These are phyloP conservation scores for Tetranychus truncatus DNA, from an alignment of 2,888 invertebrate species.

Conservation along the genomic window DNA sequence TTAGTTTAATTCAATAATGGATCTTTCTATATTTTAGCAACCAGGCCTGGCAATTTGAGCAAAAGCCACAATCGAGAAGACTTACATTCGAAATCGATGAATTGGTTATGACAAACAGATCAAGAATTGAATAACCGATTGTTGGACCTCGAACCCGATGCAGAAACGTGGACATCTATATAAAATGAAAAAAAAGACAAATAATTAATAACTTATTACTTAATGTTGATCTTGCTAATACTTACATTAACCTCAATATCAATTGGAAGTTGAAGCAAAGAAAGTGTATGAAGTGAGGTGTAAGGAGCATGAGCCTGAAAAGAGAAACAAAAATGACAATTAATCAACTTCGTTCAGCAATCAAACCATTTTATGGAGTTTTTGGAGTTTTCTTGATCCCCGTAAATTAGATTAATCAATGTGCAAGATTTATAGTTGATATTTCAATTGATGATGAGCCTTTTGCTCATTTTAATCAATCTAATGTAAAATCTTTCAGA, in stretches of 20 bases:
- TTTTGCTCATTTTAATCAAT: too few relatives aligned
- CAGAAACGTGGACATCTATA: slow-evolving; percentile 22
- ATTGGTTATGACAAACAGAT: slow-evolving; percentile 24
- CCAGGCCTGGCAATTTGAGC: not conserved
- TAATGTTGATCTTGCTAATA: not conserved
- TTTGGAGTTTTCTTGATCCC: too few relatives aligned
- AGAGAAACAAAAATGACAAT: not conserved
- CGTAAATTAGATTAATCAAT: too few relatives aligned
- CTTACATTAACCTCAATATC: slow-evolving; percentile 24
- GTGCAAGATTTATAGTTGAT: too few relatives aligned
- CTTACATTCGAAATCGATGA: slow-evolving; percentile 24
- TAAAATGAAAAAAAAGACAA: not conserved
- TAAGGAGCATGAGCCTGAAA: slow-evolving; percentile 23
- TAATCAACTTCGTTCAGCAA: not conserved
- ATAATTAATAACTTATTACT: not conserved
- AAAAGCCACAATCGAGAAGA: not conserved
- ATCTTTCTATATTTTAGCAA: not conserved
- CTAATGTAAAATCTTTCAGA: too few relatives aligned
- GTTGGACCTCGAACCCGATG: slow-evolving; percentile 24
- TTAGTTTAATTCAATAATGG: not conserved
- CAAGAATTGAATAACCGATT: slow-evolving; percentile 23
- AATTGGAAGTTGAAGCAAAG: slow-evolving; percentile 23
- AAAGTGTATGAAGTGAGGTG: slow-evolving; percentile 23
- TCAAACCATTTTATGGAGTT: not conserved
- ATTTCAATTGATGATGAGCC: too few relatives aligned